Evolutionary conservation across 2,888 invertebrate species (phyloP).

Genomic region (Melanotus villosus): DNA sequence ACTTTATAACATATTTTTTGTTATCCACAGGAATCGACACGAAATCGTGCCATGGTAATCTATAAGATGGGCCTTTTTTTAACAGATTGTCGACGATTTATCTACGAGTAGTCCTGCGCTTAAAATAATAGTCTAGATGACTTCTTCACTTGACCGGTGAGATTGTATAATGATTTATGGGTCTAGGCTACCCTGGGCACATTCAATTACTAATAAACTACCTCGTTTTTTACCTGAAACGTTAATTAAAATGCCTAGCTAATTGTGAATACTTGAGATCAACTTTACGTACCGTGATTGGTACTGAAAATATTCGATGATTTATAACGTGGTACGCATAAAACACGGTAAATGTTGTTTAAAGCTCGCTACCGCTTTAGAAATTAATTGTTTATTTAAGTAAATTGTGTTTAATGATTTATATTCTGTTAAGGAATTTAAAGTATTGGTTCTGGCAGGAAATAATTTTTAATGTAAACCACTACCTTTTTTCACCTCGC

Average conservation of each 20-base stretch:
- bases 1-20: slow-evolving; percentile 1
- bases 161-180: slow-evolving; percentile 51
- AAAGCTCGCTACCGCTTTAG: slow-evolving; percentile 35
- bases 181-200: slow-evolving; percentile 47
- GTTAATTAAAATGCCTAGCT: slow-evolving; percentile 54
- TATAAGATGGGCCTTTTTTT: slow-evolving; percentile 18
- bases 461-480: slow-evolving; percentile 24
- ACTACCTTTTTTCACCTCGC: slow-evolving; percentile 5
- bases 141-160: slow-evolving; percentile 38
- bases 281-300: slow-evolving; percentile 37
- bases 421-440: slow-evolving; percentile 37
- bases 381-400: slow-evolving; percentile 40
- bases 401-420: slow-evolving; percentile 33
- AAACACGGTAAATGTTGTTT: slow-evolving; percentile 35
- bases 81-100: slow-evolving; percentile 14
- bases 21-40: not conserved
- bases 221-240: slow-evolving; percentile 51
- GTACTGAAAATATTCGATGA: slow-evolving; percentile 33
- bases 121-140: slow-evolving; percentile 30
- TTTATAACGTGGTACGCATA: slow-evolving; percentile 28
- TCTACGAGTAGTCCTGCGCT: not conserved
- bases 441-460: slow-evolving; percentile 28
- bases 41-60: not conserved
- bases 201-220: slow-evolving; percentile 50
- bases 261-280: slow-evolving; percentile 49